Conservation (phyloP, 2,888 invertebrate genomes). For the Trichogramma evanescens region DNA sequence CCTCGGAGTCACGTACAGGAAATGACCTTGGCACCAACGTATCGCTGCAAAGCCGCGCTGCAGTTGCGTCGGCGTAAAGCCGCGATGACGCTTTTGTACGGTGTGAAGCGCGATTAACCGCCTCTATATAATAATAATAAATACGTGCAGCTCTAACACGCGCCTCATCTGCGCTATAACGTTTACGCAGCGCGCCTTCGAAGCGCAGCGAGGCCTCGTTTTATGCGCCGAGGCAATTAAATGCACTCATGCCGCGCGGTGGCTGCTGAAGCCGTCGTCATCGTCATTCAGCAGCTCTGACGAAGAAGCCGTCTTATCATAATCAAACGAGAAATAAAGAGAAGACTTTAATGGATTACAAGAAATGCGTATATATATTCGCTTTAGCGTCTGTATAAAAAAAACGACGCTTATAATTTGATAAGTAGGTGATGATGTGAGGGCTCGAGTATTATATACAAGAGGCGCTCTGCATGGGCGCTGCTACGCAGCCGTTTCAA, state of each 20-base stretch:
- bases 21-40: too few species aligned
- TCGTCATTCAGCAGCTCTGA: too few species aligned
- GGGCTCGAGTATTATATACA: too few species aligned
- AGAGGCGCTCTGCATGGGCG: too few species aligned
- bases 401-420: constrained; percentile 5
- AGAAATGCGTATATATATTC: constrained; percentile 2
- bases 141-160: too few species aligned
- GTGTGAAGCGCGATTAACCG: too few species aligned
- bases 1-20: too few species aligned
- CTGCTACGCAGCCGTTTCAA: too few species aligned
- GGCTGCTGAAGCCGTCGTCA: background rate
- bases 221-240: constrained; percentile 11
- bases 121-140: too few species aligned
- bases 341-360: constrained; percentile 15
- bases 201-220: constrained; percentile 12
- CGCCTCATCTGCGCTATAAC: constrained; percentile 12
- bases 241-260: background rate
- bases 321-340: constrained; percentile 3
- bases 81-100: too few species aligned
- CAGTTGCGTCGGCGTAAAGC: too few species aligned
- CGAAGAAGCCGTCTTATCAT: constrained; percentile 3
- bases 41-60: too few species aligned
- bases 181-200: constrained; percentile 13
- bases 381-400: constrained; percentile 8
- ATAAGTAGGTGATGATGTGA: constrained; percentile 15